Evolutionary conservation across 2,113 vertebrate genomes (phyloP).

Genomic region (Crotophaga sulcirostris): DNA sequence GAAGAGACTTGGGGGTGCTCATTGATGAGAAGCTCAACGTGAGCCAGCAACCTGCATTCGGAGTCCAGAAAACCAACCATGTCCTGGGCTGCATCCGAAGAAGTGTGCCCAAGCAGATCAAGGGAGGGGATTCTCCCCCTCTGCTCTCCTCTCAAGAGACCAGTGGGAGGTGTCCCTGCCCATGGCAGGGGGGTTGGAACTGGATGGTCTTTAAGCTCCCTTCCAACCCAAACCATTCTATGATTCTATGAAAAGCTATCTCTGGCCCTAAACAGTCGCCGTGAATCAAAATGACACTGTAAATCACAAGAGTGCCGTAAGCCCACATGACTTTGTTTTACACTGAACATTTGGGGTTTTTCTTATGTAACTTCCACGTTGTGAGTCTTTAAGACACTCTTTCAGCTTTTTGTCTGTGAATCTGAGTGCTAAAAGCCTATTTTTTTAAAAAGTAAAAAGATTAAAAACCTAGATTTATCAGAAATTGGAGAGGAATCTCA

Average conservation of each 20-base stretch:
- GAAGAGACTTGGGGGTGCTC: too few species aligned
- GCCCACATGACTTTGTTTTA: neutral
- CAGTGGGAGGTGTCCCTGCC: too few species aligned
- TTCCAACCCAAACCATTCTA: too few species aligned
- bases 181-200: too few species aligned
- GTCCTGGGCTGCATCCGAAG: too few species aligned
- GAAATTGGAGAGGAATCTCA: neutral
- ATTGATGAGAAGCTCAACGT: too few species aligned
- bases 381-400: neutral
- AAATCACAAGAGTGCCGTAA: neutral
- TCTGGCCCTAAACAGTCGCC: neutral
- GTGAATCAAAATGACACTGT: neutral
- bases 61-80: too few species aligned
- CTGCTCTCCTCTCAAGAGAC: too few species aligned
- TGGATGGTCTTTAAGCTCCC: too few species aligned
- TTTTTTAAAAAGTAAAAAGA: neutral
- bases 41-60: too few species aligned
- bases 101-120: too few species aligned
- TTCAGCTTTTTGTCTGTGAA: neutral
- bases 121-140: too few species aligned
- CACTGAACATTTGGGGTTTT: fast-evolving
- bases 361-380: neutral
- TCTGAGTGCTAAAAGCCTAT: fast-evolving
- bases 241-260: neutral
- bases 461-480: neutral